Evolutionary conservation across 1,140 invertebrate genomes (phyloP), one percentile per base, ranked within the genome.

Genomic region (Leptopilina boulardi): DNA sequence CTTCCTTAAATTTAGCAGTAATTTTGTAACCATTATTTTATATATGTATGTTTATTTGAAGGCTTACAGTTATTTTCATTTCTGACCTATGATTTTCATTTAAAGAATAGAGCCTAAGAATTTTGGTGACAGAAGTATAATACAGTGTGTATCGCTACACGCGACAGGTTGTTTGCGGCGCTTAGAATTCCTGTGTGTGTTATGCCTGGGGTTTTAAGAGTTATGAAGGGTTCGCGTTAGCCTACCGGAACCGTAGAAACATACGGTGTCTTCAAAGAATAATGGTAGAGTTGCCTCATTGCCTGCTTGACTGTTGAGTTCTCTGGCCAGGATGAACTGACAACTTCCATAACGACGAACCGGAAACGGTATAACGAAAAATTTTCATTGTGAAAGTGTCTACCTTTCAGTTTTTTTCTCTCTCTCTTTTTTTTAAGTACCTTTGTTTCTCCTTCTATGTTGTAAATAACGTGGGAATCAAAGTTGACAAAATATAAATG

Each of bases 161-260:
- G 80, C 87, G 87, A 89, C 88, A 89, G 88, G 87, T 89, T 88
- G 87, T 86, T 87, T 83, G 81, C 87, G 87, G 78, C 80, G 85
- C 82, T 86, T 77, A 85, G 82, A 82, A 87, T 87, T 89, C 86
- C 83, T 84, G 85, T 81, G 84, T 83, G n/a, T n/a, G n/a, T n/a
- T n/a, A n/a, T 82, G 80, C 82, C 86, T 83, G 77, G 80, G 80
- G 75, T 77, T 81, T 80, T 76, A 80, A 84, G 47, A 51, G 79
- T 84, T 82, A 82, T 83, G 80, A 83, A 78, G 82, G 77, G 79
- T 73, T 83, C 10, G 42, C n/a, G 47, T 51, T 51, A 51, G 74
- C 77, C 81, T 85, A 83, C 82, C 83, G 81, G 82, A 86, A 86
- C 85, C 81, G 80, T 84, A 80, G 82, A 86, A 86, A 85, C 83